Evolutionary conservation across 1,140 invertebrate species (phyloP).

Genomic region (Pararge aegeria): DNA sequence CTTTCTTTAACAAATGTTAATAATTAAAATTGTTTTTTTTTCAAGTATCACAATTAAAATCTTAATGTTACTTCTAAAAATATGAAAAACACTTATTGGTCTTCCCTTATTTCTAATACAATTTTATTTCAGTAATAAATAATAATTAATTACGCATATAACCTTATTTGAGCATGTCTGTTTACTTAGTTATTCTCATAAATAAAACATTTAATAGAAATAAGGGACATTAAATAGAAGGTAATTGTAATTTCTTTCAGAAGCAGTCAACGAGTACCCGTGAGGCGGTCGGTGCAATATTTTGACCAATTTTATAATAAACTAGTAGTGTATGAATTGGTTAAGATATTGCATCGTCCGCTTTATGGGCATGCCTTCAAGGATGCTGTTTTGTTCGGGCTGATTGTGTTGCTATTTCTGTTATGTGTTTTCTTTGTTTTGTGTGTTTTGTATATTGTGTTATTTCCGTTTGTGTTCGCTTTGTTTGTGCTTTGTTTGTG

Average conservation of each 20-base stretch:
- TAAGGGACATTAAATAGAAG: not conserved
- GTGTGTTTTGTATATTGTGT: conserved; percentile 2
- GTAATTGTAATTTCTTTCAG: conserved; percentile 18
- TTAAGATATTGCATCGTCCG: conserved; percentile 80
- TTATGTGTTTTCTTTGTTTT: conserved; percentile 26
- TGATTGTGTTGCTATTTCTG: conserved; percentile 14
- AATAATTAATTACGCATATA: too few relatives aligned
- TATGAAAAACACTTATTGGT: too few relatives aligned
- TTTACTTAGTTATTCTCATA: too few relatives aligned
- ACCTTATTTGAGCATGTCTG: too few relatives aligned
- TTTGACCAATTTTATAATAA: conserved; percentile 76
- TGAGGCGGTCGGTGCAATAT: conserved; percentile 76
- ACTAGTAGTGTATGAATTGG: conserved; percentile 63
- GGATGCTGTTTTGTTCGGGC: conserved; percentile 14
- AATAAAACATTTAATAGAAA: too few relatives aligned
- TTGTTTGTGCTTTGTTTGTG: not conserved
- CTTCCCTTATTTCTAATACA: too few relatives aligned
- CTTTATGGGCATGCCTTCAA: conserved; percentile 49
- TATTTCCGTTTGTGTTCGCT: conserved; percentile 16
- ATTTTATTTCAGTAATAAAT: too few relatives aligned
- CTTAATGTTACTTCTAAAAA: too few relatives aligned
- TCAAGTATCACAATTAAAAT: too few relatives aligned
- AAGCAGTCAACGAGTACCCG: conserved; percentile 32
- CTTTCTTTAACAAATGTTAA: too few relatives aligned
- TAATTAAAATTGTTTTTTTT: too few relatives aligned